Percentiles rank a stretch among this genome's conserved stretches.
These are phyloP conservation scores for Chaitophorus viminalis DNA, from an alignment of 2,888 invertebrate genomes.

Conservation along the genomic window DNA sequence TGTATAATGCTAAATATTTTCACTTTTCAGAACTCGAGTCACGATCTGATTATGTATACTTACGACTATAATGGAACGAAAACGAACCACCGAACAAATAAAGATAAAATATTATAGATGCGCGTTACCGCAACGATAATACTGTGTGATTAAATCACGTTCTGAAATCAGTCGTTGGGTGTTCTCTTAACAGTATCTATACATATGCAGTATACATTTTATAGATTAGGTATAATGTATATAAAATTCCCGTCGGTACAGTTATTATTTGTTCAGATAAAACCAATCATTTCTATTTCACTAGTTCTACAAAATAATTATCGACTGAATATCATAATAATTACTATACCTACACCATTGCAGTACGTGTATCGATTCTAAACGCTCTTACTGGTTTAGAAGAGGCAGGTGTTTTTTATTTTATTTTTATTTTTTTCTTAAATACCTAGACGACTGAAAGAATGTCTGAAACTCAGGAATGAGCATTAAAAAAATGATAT, in stretches of 20 bases:
- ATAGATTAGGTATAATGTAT: no score
- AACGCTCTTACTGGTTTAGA: not conserved
- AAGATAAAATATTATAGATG: slow-evolving; percentile 4
- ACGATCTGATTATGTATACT: slow-evolving; percentile 24
- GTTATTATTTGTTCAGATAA: not conserved
- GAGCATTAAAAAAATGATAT: not conserved
- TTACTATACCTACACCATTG: not conserved
- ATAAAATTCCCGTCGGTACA: no score
- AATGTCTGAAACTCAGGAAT: not conserved
- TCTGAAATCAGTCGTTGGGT: not conserved
- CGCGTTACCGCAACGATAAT: not conserved
- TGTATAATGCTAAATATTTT: slow-evolving; percentile 38
- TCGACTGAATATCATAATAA: not conserved
- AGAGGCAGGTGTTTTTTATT: not conserved
- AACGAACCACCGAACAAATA: not conserved
- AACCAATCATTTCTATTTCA: not conserved
- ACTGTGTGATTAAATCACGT: slow-evolving; percentile 5
- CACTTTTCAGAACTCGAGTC: slow-evolving; percentile 31
- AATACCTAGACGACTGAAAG: not conserved
- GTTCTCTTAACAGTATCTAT: no score
- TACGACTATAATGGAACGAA: not conserved
- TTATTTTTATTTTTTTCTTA: not conserved
- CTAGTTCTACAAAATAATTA: not conserved
- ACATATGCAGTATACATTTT: no score
- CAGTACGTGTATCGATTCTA: not conserved